Evolutionary conservation across 2,797 vertebrate genomes (phyloP), one percentile per base, ranked within the genome.

Genomic region (Pangasius djambal): DNA sequence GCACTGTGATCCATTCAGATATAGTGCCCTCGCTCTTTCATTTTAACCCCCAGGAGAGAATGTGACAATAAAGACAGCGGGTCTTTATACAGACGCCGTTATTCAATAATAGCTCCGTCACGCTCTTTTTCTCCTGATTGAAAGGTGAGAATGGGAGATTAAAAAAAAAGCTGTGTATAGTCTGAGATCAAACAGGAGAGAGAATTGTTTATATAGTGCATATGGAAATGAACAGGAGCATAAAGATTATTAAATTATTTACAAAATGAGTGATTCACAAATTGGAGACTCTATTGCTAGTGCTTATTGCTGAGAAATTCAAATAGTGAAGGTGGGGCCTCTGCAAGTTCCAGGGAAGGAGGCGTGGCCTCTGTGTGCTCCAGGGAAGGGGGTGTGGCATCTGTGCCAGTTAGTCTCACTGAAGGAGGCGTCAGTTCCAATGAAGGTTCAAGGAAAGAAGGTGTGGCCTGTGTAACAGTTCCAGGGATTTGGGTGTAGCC

Each of bases 11-110:
- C 59, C 70, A 40, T 77, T 69, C 86, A 84, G 81, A 87, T 78
- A 70, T 65, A 84, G 61, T 44, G 72, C 6, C 57, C 85, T 48
- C 61, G 48, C 59, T 65, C 78, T 83, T 87, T 89, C 69, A 87
- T 85, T 85, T 87, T 12, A 84, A 85, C 59, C 79, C 88, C 55
- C 34, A 44, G 52, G 86, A 89, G 81, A 87, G 52, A 55, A 86
- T 10, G 37, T 61, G 48, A 85, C 81, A 69, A 86, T 87, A 79
- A 87, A 78, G 59, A 67, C 89, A 69, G 44, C 20, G 34, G 72
- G n/a, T 89, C 72, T 79, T 89, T 83, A 77, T 84, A 67, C 70
- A 28, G 81, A 22, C 7, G 16, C 57, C 7, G 8, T 83, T 89
- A 87, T 83, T 89, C 79, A 83, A 57, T 87, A 83, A 87, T 83